Evolutionary conservation across 2,888 invertebrate genomes (phyloP), one percentile per base, ranked within the genome.

Genomic region (Deilephila elpenor): DNA sequence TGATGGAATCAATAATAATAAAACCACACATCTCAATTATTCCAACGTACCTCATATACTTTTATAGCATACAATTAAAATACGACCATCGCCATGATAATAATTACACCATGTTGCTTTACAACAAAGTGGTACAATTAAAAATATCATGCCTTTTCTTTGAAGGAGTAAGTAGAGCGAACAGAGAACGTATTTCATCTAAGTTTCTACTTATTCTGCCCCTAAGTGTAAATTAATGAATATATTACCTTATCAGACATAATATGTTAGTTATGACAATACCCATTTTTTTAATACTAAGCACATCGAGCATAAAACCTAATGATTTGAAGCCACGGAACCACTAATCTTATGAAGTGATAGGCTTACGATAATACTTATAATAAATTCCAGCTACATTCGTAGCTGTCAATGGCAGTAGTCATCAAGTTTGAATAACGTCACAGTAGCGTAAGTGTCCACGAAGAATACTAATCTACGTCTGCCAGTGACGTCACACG

Each of bases 401-500:
- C 19, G 60, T 34, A n/a, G 51, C 60, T 59, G 44, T 70, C 70
- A 60, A 62, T 74, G 71, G 34, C 17, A 53, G 7, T 32, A 53
- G 59, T 14, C 20, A 61, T 78, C 72, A 76, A 73, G 74, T 77
- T 74, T 77, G 72, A 74, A 77, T 80, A 80, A 80, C 82, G 79
- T 79, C 80, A 84, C 75, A 73, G 72, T 76, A 74, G 74, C 77
- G 72, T 72, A 78, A 73, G 74, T 78, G 75, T 75, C 77, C 74
- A 77, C 78, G 75, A 76, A 76, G 81, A 80, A 81, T 80, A 75
- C 74, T 78, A 79, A 82, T 77, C 71, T 78, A 76, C 80, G 78
- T 78, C 76, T 78, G 74, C 74, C 78, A 19, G 78, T 87, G 86
- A 89, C 89, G 90, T 86, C 85, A 85, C 71, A 76, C 83, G 81